Conservation (phyloP, 2,888 invertebrate species). For the Heteromurus nitidus region DNA sequence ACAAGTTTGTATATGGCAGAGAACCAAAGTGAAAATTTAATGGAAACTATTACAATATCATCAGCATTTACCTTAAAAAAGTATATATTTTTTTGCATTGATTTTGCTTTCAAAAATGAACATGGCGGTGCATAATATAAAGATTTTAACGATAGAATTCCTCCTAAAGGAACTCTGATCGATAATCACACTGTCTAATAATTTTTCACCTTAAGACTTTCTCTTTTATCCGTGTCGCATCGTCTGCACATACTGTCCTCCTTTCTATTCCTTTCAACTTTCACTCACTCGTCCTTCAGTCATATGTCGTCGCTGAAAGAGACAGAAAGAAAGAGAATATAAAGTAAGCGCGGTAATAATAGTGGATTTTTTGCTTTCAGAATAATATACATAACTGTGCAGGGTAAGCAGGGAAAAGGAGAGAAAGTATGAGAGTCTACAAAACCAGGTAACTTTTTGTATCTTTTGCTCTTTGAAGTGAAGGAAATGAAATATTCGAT, state of each 20-base stretch:
- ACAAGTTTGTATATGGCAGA: no score
- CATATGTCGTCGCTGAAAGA: no score
- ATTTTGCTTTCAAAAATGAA: neutral
- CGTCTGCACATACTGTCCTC: conserved; percentile 17
- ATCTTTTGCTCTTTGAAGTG: conserved; percentile 45
- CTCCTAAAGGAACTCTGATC: no score
- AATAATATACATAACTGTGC: neutral
- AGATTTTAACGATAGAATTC: no score
- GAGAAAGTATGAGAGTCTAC: conserved; percentile 17
- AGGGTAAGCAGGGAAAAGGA: neutral
- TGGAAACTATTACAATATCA: conserved; percentile 17
- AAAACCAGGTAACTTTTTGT: conserved; percentile 27
- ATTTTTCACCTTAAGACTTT: neutral
- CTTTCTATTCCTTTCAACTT: conserved; percentile 1
- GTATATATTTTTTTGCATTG: neutral
- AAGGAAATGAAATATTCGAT: conserved; percentile 59
- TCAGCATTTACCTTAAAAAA: neutral
- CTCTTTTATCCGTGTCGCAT: no score
- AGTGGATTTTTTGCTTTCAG: neutral
- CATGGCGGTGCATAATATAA: no score
- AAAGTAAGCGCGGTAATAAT: no score
- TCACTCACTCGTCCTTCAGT: conserved; percentile 35
- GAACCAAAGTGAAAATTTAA: conserved; percentile 4
- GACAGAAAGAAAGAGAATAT: conserved; percentile 2
- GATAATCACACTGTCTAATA: no score